Evolutionary conservation across 2,113 vertebrate genomes (phyloP), one percentile per base, ranked within the genome.

Genomic region (Mungos mungo): DNA sequence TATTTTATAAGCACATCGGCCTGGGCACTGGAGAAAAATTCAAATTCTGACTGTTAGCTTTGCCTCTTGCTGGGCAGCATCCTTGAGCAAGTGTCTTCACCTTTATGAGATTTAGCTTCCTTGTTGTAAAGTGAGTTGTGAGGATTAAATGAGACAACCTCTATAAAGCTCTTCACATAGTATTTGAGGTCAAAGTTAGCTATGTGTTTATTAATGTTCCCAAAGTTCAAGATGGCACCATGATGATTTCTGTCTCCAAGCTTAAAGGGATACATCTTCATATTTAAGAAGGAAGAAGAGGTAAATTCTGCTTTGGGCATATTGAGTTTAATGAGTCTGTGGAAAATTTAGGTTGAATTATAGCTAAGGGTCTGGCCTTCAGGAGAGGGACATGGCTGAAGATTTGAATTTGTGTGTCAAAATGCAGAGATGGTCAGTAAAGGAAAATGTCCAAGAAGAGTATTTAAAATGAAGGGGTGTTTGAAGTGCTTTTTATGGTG

Each of bases 91-190:
- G 41, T 82, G 15, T 77, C 31, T 81, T 88, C 15, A 76, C 25
- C n/a, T 92, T 77, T 27, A 10, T 82, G 54, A 85, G 25, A n/a
- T 94, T 93, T 2, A 13, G 0, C 77, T 69, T 89, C 57, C n/a
- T 76, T 81, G 31, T 35, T 57, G 11, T 93, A 69, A 85, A 80
- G 65, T n/a, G 47, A 84, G 18, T 38, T 91, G 27, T 94, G 57
- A 92, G 27, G 35, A 80, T 84, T 83, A 77, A 96, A 52, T 69
- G 38, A 95, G 47, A 90, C n/a, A 83, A 83, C 47, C 10, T 81
- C 25, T 82, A 1, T 90, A 86, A 95, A 95, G 23, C 41, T 81
- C n/a, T 69, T 63, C 85, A 38, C 23, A 35, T 33, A 93, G 25
- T 25, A 90, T 35, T 71, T 92, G 60, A 90, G 47, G 82, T 52